phyloP scores from a whole-genome alignment of 2,888 invertebrate genomes.

The Pseudococcus longispinus region DNA sequence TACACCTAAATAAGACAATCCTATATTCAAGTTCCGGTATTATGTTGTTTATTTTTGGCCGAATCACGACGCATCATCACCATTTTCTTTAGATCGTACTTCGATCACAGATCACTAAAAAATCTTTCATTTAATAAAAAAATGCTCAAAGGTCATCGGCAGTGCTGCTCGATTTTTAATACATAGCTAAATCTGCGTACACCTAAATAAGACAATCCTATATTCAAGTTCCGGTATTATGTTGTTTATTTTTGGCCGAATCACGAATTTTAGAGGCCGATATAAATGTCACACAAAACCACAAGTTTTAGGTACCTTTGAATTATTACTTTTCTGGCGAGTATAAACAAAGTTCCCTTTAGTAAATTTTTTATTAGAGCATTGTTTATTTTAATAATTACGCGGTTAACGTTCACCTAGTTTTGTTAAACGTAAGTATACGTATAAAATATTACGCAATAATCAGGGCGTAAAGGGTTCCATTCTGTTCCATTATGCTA shows the following conservation, averaged over 20 bases:
- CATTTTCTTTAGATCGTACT: no score
- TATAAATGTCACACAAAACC: not conserved
- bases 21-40: not conserved
- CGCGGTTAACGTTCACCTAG: not conserved
- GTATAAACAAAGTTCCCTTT: not conserved
- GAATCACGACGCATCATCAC: no score
- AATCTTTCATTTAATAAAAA: no score
- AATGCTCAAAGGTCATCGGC: no score
- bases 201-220: not conserved
- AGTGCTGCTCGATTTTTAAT: no score
- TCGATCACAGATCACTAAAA: no score
- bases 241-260: not conserved
- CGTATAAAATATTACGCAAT: not conserved
- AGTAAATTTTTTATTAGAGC: not conserved
- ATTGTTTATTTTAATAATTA: not conserved
- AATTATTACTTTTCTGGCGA: not conserved
- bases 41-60: not conserved
- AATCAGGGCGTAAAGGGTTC: constrained; percentile 3
- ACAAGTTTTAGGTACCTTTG: not conserved
- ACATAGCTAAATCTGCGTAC: not conserved
- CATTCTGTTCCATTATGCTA: not conserved
- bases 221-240: not conserved
- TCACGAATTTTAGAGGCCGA: not conserved
- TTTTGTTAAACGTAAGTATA: not conserved
- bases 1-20: not conserved